phyloP scores from a whole-genome alignment of 2,797 vertebrate genomes.

The Arnoldichthys spilopterus region DNA sequence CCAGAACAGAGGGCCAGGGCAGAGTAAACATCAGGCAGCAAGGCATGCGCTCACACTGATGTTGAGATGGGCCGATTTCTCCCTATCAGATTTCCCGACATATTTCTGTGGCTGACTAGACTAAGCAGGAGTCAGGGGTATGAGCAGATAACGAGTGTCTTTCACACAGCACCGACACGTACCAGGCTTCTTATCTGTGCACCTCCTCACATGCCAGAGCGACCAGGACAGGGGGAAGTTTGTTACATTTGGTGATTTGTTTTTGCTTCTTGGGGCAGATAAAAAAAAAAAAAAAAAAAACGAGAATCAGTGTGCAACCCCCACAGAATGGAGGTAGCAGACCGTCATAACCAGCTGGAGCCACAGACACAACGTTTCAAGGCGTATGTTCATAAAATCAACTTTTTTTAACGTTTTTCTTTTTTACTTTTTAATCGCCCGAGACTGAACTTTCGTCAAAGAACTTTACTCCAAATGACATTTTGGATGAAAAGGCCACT shows the following conservation, averaged over 20 bases:
- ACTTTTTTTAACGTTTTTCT: neutral
- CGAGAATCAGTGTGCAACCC: conserved; percentile 31
- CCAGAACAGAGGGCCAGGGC: conserved; percentile 74
- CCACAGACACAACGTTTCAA: conserved; percentile 46
- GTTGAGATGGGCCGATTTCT: conserved; percentile 77
- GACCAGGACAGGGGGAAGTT: conserved; percentile 81
- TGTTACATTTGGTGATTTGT: conserved; percentile 88
- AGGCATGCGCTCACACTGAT: conserved; percentile 78
- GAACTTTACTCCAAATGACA: neutral
- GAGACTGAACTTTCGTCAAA: neutral
- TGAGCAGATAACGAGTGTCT: conserved; percentile 86
- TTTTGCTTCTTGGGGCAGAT: conserved; percentile 74
- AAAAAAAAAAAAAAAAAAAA: conserved; percentile 61
- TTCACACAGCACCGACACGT: conserved; percentile 89
- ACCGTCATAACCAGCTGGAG: conserved; percentile 46
- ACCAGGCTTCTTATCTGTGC: conserved; percentile 82
- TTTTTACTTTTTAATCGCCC: neutral
- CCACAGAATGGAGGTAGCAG: conserved; percentile 33
- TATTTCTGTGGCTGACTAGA: conserved; percentile 85
- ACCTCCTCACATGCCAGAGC: conserved; percentile 84
- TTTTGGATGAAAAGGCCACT: neutral
- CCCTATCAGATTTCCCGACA: conserved; percentile 83
- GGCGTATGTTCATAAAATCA: conserved; percentile 63
- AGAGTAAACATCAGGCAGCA: conserved; percentile 79
- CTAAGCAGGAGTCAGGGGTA: conserved; percentile 85